Evolutionary conservation across 2,113 vertebrate species (phyloP), one percentile per base, ranked within the genome.

Genomic region (Heliornis fulica): DNA sequence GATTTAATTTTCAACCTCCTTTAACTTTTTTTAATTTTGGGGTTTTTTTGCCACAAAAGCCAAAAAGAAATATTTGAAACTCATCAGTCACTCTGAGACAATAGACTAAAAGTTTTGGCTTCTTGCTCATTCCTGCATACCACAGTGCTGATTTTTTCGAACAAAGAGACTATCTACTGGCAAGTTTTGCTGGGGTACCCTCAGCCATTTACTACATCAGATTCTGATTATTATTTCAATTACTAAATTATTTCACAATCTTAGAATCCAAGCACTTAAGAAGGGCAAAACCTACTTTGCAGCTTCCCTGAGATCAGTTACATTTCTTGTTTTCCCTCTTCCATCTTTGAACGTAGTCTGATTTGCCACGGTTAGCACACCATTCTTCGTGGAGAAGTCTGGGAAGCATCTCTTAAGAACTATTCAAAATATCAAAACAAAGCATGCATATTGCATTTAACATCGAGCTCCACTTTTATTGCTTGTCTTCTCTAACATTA

Each of bases 401-500:
- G 99, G 99, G 97, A 99, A 99, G 98, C 99, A 99, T 96, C 99
- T 98, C 96, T 99, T 99, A 61, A 99, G 98, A 96, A 99, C 99
- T 99, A 89, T 84, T 66, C 31, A 95, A 97, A 95, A 90, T 98
- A 96, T 12, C 28, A 69, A 95, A 97, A 92, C 57, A 94, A 90
- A 96, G 81, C 40, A 79, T 20, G 9, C 9, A 26, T 26, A 41
- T 95, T 80, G 90, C 63, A 72, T 68, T 83, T 93, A 41, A 45
- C 1, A 17, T 45, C 26, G 29, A 88, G 61, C 32, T 89, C 76
- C 14, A 2, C n/a, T 46, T 80, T 17, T 38, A 72, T 31, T 6
- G 4, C 32, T 38, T 70, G 45, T 71, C 54, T 82, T 75, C 84
- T 79, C 64, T 70, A 88, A 22, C 11, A 21, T 56, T 23, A 51